These are phyloP conservation scores for Chloroceryle amazona DNA, from an alignment of 2,797 vertebrate genomes.

Conservation along the genomic window DNA sequence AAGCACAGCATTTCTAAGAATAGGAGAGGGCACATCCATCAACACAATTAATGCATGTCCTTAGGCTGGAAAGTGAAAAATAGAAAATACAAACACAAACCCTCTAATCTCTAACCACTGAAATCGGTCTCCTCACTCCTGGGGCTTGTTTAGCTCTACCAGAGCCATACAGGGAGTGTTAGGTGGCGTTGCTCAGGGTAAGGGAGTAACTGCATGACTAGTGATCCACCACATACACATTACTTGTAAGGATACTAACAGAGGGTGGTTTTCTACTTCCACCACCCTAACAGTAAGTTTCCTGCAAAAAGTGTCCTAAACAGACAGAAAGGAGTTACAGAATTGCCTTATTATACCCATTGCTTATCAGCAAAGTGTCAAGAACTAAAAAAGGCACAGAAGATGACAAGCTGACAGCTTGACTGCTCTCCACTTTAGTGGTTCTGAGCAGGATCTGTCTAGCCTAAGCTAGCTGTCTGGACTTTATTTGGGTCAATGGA, in stretches of 20 bases:
- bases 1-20: neutral
- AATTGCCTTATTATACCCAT: neutral
- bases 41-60: neutral
- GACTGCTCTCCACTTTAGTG: neutral
- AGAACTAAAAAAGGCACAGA: neutral
- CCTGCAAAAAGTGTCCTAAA: neutral
- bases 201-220: neutral
- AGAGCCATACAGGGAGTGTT: neutral
- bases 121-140: accelerated
- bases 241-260: neutral
- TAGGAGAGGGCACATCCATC: neutral
- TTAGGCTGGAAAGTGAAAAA: conserved; percentile 6
- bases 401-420: neutral
- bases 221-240: neutral
- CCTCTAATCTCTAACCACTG: neutral
- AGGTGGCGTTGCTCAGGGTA: neutral
- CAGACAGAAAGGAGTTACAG: neutral
- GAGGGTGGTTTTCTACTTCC: neutral
- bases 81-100: neutral
- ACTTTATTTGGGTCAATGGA: neutral
- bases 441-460: neutral
- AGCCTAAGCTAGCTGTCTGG: neutral
- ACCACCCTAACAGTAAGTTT: neutral
- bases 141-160: neutral
- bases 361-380: neutral